Conservation (phyloP, 2,888 invertebrate genomes). For the Eremobia ochroleuca region DNA sequence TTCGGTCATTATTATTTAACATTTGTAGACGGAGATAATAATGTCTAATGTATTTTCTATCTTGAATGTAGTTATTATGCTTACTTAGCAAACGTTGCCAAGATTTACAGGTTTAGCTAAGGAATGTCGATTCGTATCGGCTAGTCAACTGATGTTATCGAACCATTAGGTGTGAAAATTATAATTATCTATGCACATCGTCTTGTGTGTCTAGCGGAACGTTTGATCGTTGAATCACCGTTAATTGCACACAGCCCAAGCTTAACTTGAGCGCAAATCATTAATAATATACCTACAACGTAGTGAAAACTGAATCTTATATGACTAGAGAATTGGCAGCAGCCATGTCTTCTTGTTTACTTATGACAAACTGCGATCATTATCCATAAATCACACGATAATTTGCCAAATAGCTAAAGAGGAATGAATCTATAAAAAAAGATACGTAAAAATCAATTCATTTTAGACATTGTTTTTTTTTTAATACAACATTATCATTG, state of each 20-base stretch:
- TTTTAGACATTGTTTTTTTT: not conserved
- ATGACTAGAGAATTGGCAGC: not conserved
- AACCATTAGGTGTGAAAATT: conserved; percentile 17
- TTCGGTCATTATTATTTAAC: not conserved
- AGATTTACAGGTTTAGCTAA: conserved; percentile 4
- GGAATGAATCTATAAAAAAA: not conserved
- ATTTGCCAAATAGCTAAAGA: not conserved
- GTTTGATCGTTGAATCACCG: conserved; percentile 32
- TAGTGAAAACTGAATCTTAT: too few relatives aligned
- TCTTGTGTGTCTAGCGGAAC: conserved; percentile 2
- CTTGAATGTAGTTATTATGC: not conserved
- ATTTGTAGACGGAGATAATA: not conserved
- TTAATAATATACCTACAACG: not conserved
- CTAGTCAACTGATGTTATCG: conserved; percentile 16
- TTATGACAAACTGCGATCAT: not conserved
- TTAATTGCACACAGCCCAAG: conserved; percentile 9
- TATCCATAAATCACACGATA: not conserved
- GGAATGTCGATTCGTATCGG: conserved; percentile 17
- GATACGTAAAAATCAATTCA: not conserved
- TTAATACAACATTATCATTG: conserved; percentile 25
- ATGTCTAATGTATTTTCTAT: not conserved
- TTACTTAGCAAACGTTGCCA: not conserved
- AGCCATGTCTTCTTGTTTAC: not conserved
- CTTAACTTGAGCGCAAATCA: conserved; percentile 3
- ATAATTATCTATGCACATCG: conserved; percentile 19